Evolutionary conservation across 1,140 invertebrate genomes (phyloP).

Genomic region (Hetaerina americana): DNA sequence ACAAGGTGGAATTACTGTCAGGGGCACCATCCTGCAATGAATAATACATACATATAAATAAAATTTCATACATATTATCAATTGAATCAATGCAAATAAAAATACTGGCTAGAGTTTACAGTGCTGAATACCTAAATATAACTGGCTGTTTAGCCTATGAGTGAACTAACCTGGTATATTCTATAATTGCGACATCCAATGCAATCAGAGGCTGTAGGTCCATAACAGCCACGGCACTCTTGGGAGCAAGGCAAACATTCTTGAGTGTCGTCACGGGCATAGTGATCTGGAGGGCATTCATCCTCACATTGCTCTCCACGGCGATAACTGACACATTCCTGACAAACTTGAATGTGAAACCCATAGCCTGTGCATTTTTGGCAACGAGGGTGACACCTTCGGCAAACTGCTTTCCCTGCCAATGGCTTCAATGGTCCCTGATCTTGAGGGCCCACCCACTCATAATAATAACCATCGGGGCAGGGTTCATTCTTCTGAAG

Average conservation of each 20-base stretch:
- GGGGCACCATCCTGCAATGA: slow-evolving; percentile 33
- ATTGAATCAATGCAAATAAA: background rate
- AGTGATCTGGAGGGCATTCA: slow-evolving; percentile 68
- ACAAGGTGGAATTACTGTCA: slow-evolving; percentile 45
- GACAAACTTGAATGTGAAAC: slow-evolving; percentile 69
- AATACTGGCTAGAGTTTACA: too few relatives aligned
- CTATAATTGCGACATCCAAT: slow-evolving; percentile 73
- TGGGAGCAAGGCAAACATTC: slow-evolving; percentile 64
- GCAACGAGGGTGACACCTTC: slow-evolving; percentile 82
- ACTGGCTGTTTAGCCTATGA: background rate
- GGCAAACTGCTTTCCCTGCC: slow-evolving; percentile 69
- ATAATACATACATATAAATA: slow-evolving; percentile 1
- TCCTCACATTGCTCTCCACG: slow-evolving; percentile 81
- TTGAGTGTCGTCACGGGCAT: slow-evolving; percentile 54
- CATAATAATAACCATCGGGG: slow-evolving; percentile 70
- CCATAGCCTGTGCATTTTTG: slow-evolving; percentile 79
- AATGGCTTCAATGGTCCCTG: slow-evolving; percentile 49
- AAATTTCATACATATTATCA: background rate
- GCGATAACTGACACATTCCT: slow-evolving; percentile 72
- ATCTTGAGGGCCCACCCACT: slow-evolving; percentile 65
- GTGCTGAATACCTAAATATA: too few relatives aligned
- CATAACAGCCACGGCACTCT: slow-evolving; percentile 74
- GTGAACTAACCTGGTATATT: slow-evolving; percentile 46
- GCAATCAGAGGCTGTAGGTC: slow-evolving; percentile 65
- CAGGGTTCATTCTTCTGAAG: slow-evolving; percentile 67